These are phyloP conservation scores for Anthoscopus minutus DNA, from an alignment of 2,113 vertebrate species.

Conservation along the genomic window DNA sequence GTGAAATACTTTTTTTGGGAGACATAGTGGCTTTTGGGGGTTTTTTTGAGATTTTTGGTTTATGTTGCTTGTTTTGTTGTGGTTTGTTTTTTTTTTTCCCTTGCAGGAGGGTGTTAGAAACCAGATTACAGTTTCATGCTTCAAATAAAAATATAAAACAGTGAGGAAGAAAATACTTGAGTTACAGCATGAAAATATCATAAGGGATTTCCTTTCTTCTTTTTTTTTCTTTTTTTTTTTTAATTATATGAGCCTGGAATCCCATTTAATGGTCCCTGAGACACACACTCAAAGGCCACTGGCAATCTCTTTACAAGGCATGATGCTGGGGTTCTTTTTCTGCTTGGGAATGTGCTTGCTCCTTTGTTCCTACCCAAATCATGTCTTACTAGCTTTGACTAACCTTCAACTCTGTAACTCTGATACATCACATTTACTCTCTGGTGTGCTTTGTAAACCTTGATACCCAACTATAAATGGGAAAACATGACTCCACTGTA, in stretches of 20 bases:
- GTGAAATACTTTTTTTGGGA: neutral
- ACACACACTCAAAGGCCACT: neutral
- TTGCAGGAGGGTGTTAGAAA: neutral
- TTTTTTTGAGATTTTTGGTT: neutral
- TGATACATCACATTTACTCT: neutral
- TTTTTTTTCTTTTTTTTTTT: neutral
- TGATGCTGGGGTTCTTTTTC: neutral
- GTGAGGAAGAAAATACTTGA: neutral
- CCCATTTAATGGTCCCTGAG: neutral
- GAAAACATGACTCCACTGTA: neutral
- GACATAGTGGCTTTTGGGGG: fast-evolving
- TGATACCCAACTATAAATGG: neutral
- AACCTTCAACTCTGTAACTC: neutral
- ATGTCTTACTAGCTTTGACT: neutral
- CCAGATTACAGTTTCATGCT: neutral
- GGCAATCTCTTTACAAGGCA: neutral
- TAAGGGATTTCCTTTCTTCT: neutral
- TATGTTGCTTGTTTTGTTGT: no score
- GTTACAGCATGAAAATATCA: neutral
- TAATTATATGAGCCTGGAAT: neutral
- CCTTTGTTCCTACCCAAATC: neutral
- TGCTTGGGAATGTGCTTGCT: neutral
- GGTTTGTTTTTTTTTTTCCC: neutral
- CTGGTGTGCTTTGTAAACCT: neutral
- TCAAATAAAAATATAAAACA: neutral